Conservation (phyloP, 2,113 vertebrate genomes). For the Micromys minutus region DNA sequence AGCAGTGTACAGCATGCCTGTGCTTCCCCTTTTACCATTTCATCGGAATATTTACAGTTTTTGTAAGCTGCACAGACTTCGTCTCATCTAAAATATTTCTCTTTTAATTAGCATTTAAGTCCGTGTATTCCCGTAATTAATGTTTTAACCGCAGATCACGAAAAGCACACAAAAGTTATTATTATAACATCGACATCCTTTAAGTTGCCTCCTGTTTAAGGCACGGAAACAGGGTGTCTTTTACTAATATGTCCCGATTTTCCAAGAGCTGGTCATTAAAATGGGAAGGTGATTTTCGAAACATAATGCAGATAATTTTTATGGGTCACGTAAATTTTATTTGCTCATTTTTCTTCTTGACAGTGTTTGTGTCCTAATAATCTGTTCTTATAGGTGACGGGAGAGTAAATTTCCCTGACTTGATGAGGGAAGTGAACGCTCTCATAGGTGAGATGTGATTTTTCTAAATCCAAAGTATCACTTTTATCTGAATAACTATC, state of each 20-base stretch:
- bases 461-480: not conserved
- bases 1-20: not conserved
- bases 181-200: not conserved
- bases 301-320: not conserved
- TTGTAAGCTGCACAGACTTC: not conserved
- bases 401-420: not conserved
- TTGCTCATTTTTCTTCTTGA: not conserved
- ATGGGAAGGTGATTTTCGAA: not conserved
- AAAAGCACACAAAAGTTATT: not conserved
- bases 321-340: not conserved
- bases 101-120: not conserved
- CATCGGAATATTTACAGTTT: not conserved
- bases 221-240: not conserved
- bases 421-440: slow-evolving; percentile 10
- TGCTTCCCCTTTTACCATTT: not conserved
- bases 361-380: not conserved
- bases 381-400: not conserved
- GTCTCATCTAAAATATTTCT: not conserved
- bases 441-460: slow-evolving; percentile 19
- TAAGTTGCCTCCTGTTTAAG: not conserved
- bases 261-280: not conserved
- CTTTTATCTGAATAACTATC: not conserved
- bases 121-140: not conserved
- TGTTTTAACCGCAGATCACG: not conserved
- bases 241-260: not conserved